Percentiles rank a stretch among this genome's conserved stretches.
Evolutionary conservation across 2,797 vertebrate genomes (phyloP).

Genomic region (Triplophysa yarkandensis): DNA sequence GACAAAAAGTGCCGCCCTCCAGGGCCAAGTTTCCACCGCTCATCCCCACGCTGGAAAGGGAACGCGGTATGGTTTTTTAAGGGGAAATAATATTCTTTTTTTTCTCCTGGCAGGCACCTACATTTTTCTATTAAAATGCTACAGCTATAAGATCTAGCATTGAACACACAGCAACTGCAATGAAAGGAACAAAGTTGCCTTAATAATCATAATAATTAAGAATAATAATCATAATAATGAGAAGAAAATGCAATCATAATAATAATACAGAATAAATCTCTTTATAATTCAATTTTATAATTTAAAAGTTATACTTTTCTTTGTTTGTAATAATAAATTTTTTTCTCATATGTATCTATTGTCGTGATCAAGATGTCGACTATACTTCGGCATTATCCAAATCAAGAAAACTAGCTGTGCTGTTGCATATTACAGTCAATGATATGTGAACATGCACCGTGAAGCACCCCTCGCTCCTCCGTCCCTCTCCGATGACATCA

Average conservation of each 20-base stretch:
- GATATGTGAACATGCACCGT: constrained; percentile 99
- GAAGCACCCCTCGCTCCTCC: constrained; percentile 56
- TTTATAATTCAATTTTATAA: constrained; percentile 86
- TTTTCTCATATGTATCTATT: constrained; percentile 81
- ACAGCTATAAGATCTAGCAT: constrained; percentile 99
- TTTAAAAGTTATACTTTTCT: constrained; percentile 97
- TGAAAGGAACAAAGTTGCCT: constrained; percentile 99
- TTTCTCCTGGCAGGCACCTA: constrained; percentile 95
- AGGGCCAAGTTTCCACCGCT: constrained; percentile 50
- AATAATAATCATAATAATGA: constrained; percentile 79
- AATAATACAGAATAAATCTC: constrained; percentile 96
- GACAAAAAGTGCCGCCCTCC: constrained; percentile 50
- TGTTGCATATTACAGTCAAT: constrained; percentile 99
- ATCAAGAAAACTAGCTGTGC: constrained; percentile 99
- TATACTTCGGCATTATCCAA: constrained; percentile 99
- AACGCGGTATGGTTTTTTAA: constrained; percentile 80
- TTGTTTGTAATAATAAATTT: constrained; percentile 93
- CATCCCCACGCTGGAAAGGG: constrained; percentile 72
- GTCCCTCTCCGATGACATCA: constrained; percentile 77
- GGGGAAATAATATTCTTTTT: constrained; percentile 91
- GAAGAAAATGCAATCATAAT: constrained; percentile 76
- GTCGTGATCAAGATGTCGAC: constrained; percentile 98
- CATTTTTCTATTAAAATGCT: constrained; percentile 99
- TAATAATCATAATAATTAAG: constrained; percentile 82
- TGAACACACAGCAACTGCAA: constrained; percentile 99